Conservation (phyloP, 1,140 invertebrate genomes). For the Liolophura sinensis region DNA sequence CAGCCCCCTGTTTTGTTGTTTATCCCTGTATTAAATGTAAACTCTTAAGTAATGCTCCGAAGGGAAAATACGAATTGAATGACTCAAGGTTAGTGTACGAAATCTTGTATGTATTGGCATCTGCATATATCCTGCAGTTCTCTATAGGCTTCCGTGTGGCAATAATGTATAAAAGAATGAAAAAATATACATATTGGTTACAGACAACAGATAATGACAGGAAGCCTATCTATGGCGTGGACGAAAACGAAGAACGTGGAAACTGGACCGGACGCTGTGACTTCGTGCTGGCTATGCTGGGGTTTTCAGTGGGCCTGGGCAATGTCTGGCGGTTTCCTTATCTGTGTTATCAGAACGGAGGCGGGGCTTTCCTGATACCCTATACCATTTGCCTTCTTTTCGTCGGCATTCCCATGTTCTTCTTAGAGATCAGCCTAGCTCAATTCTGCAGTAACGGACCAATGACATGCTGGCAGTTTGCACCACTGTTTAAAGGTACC, state of each 20-base stretch:
- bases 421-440: slow-evolving; percentile 77
- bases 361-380: slow-evolving; percentile 73
- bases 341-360: slow-evolving; percentile 54
- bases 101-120: too few species aligned
- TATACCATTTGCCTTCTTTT: slow-evolving; percentile 67
- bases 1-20: too few species aligned
- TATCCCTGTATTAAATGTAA: too few species aligned
- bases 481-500: slow-evolving; percentile 77
- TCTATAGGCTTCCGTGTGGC: too few species aligned
- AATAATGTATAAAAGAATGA: too few species aligned
- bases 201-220: slow-evolving; percentile 11
- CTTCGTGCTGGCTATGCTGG: slow-evolving; percentile 85
- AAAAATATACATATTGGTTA: too few species aligned
- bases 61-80: too few species aligned
- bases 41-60: too few species aligned
- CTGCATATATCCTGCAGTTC: too few species aligned
- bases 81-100: too few species aligned
- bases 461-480: slow-evolving; percentile 77
- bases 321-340: slow-evolving; percentile 91
- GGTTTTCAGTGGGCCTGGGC: slow-evolving; percentile 85
- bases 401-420: slow-evolving; percentile 73
- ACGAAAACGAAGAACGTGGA: slow-evolving; percentile 64
- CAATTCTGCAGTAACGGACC: slow-evolving; percentile 78
- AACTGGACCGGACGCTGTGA: slow-evolving; percentile 88
- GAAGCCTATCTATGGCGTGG: slow-evolving; percentile 21